Conservation (phyloP, 2,113 vertebrate genomes). For the Dendrocopos noguchii region DNA sequence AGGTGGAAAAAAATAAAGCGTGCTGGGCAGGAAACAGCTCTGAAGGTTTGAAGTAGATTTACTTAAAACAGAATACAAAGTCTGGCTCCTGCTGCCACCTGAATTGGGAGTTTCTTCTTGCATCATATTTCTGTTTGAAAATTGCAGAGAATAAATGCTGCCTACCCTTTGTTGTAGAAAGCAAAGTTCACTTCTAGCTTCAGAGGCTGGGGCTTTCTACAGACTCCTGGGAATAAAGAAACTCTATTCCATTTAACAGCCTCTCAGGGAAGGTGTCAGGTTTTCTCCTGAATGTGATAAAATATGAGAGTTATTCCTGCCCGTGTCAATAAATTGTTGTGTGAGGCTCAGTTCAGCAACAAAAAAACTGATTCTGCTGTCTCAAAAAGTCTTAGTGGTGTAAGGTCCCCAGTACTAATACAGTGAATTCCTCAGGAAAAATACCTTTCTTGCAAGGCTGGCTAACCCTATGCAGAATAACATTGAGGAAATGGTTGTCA, state of each 20-base stretch:
- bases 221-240: background rate
- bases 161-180: background rate
- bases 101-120: background rate
- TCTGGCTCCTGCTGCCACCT: background rate
- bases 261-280: background rate
- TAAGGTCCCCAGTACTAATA: background rate
- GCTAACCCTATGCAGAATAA: background rate
- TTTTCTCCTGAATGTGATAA: conserved; percentile 6
- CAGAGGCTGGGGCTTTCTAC: background rate
- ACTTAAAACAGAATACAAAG: background rate
- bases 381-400: background rate
- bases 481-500: background rate
- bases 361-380: background rate
- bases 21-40: background rate
- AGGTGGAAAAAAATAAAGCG: background rate
- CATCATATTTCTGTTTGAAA: background rate
- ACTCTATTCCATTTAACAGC: background rate
- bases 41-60: background rate
- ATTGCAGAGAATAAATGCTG: background rate
- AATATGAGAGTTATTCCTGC: background rate
- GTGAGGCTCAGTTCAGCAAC: background rate
- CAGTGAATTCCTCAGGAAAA: background rate
- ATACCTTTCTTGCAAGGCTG: background rate
- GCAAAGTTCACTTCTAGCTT: background rate
- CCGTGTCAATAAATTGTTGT: background rate